phyloP scores from a whole-genome alignment of 2,113 vertebrate genomes.

The Siphamia tubifer region DNA sequence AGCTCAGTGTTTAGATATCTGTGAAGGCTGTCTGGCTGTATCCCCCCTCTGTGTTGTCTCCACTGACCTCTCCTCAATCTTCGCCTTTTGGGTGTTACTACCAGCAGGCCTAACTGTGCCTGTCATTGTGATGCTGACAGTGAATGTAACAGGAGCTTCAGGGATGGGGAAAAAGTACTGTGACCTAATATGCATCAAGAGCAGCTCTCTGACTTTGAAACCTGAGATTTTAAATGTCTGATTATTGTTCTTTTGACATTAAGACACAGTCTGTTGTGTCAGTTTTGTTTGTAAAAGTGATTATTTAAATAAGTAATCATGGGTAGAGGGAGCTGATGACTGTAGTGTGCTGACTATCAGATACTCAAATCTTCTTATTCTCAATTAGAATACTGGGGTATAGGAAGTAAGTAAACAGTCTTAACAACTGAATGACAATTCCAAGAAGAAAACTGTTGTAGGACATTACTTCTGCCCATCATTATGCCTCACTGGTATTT shows the following conservation, averaged over 20 bases:
- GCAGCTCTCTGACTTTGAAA: conserved; percentile 30
- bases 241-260: conserved; percentile 7
- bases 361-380: conserved; percentile 12
- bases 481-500: background rate
- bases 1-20: conserved; percentile 5
- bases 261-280: background rate
- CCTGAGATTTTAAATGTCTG: conserved; percentile 7
- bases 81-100: conserved; percentile 37
- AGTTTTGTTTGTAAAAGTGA: too few relatives aligned
- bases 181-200: conserved; percentile 29
- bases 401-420: background rate
- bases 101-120: conserved; percentile 43
- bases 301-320: too few relatives aligned
- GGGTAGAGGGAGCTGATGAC: too few relatives aligned
- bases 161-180: conserved; percentile 17
- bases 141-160: conserved; percentile 46
- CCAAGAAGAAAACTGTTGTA: background rate
- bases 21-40: background rate
- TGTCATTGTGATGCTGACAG: conserved; percentile 53
- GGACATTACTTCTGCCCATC: background rate
- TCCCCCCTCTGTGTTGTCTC: conserved; percentile 16
- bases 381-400: background rate
- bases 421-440: background rate
- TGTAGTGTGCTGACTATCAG: too few relatives aligned
- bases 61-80: conserved; percentile 44